A percentile compares a stretch with the other conserved stretches of the same genome.
These are phyloP conservation scores for Polypedilum vanderplanki DNA, from an alignment of 1,140 invertebrate species.

Conservation along the genomic window DNA sequence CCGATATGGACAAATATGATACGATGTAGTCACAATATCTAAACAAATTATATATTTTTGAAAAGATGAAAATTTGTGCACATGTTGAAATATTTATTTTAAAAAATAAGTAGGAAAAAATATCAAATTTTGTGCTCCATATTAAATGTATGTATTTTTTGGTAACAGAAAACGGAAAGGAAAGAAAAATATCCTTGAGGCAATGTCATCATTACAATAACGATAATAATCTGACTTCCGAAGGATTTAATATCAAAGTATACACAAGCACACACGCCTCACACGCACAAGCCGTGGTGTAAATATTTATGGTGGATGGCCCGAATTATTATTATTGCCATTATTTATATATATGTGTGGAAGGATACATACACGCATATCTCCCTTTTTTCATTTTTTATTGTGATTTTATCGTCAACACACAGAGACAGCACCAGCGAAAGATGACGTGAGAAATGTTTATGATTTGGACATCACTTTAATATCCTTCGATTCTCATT, in stretches of 20 bases:
- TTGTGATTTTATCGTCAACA: not conserved
- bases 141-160: too few relatives aligned
- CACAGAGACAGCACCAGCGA: too few relatives aligned
- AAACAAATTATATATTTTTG: not conserved
- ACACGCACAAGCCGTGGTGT: too few relatives aligned
- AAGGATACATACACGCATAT: too few relatives aligned
- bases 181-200: conserved; percentile 9
- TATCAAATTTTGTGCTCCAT: not conserved
- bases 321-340: too few relatives aligned
- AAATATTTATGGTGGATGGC: too few relatives aligned
- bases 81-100: too few relatives aligned
- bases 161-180: not conserved
- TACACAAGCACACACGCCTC: too few relatives aligned
- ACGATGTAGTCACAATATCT: not conserved
- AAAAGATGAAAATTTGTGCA: too few relatives aligned
- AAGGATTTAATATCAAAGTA: not conserved
- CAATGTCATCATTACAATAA: not conserved
- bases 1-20: not conserved
- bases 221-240: not conserved
- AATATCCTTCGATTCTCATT: not conserved
- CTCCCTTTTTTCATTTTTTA: too few relatives aligned
- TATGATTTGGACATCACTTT: not conserved
- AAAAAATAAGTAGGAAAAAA: not conserved
- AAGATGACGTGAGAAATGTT: not conserved
- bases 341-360: too few relatives aligned